Evolutionary conservation across 2,888 invertebrate species (phyloP).

Genomic region (Agrochola litura): DNA sequence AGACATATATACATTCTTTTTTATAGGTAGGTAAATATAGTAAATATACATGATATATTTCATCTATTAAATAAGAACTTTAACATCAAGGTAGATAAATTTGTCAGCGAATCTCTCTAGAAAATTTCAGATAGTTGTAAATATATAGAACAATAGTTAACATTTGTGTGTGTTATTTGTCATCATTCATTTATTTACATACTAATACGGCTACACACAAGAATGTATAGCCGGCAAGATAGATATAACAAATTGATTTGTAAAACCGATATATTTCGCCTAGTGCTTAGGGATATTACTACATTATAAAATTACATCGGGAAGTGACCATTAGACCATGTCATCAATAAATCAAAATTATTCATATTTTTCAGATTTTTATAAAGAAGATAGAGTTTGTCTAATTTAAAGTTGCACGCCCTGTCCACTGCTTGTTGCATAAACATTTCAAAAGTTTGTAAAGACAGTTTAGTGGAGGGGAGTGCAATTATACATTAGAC

Average conservation of each 20-base stretch:
- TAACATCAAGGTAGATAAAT: slow-evolving; percentile 9
- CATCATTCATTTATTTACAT: slow-evolving; percentile 4
- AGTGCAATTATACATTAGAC: not conserved
- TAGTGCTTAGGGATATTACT: slow-evolving; percentile 11
- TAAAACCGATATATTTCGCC: slow-evolving; percentile 20
- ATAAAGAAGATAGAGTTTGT: not conserved
- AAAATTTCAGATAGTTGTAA: slow-evolving; percentile 11
- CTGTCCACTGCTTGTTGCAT: not conserved
- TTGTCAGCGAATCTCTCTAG: slow-evolving; percentile 9
- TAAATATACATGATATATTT: not conserved
- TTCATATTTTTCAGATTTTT: not conserved
- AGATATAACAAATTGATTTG: slow-evolving; percentile 4
- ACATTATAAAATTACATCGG: not conserved
- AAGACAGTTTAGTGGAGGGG: not conserved
- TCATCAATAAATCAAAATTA: slow-evolving; percentile 10
- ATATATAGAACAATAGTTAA: slow-evolving; percentile 27
- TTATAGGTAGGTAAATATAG: slow-evolving; percentile 2
- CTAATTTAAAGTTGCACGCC: not conserved
- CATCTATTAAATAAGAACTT: slow-evolving; percentile 1
- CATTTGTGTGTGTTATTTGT: slow-evolving; percentile 21
- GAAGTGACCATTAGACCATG: not conserved
- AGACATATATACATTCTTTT: slow-evolving; percentile 5
- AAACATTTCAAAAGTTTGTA: not conserved
- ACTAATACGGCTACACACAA: slow-evolving; percentile 43
- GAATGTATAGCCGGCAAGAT: slow-evolving; percentile 31